Conservation (phyloP, 2,797 vertebrate genomes). For the Emys orbicularis region DNA sequence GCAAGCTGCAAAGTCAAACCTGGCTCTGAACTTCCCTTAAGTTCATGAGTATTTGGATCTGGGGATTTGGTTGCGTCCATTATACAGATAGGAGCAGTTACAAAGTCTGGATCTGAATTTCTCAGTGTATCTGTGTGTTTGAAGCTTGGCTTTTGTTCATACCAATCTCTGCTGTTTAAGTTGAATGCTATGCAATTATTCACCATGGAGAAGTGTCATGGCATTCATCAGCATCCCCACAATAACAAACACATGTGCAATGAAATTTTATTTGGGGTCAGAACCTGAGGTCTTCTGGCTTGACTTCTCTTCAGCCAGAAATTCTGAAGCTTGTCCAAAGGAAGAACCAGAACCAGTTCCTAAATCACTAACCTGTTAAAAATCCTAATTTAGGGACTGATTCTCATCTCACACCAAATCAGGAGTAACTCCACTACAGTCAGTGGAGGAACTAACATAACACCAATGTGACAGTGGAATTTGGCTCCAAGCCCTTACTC, state of each 20-base stretch:
- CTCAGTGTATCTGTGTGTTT: neutral
- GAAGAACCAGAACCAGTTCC: neutral
- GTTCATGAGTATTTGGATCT: neutral
- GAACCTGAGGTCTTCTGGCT: neutral
- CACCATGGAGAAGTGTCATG: neutral
- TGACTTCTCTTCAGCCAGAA: neutral
- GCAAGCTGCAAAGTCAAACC: conserved; percentile 46
- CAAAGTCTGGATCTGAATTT: neutral
- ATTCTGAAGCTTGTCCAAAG: neutral
- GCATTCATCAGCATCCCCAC: neutral
- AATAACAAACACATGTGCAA: neutral
- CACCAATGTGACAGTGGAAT: neutral
- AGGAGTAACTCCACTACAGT: neutral
- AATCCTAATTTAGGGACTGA: neutral
- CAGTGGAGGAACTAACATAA: neutral
- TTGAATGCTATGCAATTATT: neutral
- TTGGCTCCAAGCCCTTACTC: neutral
- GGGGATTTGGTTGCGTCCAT: neutral
- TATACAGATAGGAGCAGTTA: conserved; percentile 53
- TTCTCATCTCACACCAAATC: neutral
- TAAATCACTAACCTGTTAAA: neutral
- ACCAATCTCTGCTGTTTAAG: neutral
- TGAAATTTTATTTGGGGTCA: neutral
- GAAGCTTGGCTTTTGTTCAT: neutral
- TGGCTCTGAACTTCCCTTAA: conserved; percentile 10